phyloP scores from a whole-genome alignment of 64 coral and sea anemone species.

The Montipora cactus region DNA sequence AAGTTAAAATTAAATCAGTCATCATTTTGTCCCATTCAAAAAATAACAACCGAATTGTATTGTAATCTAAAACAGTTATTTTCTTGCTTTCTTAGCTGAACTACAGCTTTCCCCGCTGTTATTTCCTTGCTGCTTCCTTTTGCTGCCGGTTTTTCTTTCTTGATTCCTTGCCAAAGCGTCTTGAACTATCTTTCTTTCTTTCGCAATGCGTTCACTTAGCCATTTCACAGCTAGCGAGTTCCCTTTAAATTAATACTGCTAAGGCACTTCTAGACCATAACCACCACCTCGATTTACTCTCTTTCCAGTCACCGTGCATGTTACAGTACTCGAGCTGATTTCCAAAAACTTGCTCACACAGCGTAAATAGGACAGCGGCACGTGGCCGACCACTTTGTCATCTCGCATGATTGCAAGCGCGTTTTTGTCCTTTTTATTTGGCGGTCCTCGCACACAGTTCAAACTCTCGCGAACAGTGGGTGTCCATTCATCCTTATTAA shows the following conservation, averaged over 20 bases:
- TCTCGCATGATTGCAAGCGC: slow-evolving; percentile 31
- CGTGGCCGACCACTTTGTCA: slow-evolving; percentile 44
- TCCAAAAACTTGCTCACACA: slow-evolving; percentile 31
- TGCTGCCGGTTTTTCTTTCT: slow-evolving; percentile 35
- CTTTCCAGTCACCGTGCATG: slow-evolving; percentile 6
- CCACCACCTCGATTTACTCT: slow-evolving; percentile 42
- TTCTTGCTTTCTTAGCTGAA: slow-evolving; percentile 38
- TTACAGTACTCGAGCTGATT: slow-evolving; percentile 11
- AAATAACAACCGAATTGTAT: slow-evolving; percentile 36
- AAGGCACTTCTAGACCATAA: slow-evolving; percentile 30
- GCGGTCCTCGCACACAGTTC: slow-evolving; percentile 33
- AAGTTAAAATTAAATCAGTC: slow-evolving; percentile 63
- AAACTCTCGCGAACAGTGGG: slow-evolving; percentile 35
- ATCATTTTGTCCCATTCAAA: slow-evolving; percentile 5
- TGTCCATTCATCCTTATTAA: too few relatives aligned
- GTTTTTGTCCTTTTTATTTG: slow-evolving; percentile 14
- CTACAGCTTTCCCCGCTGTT: slow-evolving; percentile 49
- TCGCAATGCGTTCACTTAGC: slow-evolving; percentile 34
- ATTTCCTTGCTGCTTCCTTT: slow-evolving; percentile 34
- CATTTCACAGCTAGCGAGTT: slow-evolving; percentile 51
- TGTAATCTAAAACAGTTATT: slow-evolving; percentile 41
- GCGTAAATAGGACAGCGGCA: slow-evolving; percentile 7
- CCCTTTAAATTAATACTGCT: slow-evolving; percentile 26
- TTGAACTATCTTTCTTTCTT: slow-evolving; percentile 47
- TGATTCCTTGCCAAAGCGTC: slow-evolving; percentile 41